Evolutionary conservation across 1,140 invertebrate genomes (phyloP).

Genomic region (Odontomachus brunneus): DNA sequence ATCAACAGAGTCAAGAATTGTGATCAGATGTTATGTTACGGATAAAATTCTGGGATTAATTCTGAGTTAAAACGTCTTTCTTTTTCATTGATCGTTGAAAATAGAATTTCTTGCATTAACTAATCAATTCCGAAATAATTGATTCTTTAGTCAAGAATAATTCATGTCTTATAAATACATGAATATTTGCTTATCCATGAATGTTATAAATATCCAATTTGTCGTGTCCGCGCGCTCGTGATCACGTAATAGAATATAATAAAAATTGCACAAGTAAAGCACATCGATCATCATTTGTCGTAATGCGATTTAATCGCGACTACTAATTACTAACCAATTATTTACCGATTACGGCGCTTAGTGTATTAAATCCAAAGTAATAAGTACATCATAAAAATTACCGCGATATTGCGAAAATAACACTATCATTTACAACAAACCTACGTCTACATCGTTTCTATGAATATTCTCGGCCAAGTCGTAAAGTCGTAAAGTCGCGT

Average conservation of each 20-base stretch:
- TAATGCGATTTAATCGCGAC: neutral
- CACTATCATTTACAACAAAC: conserved; percentile 14
- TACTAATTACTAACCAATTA: neutral
- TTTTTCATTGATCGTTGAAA: neutral
- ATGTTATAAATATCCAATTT: neutral
- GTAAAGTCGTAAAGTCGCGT: conserved; percentile 16
- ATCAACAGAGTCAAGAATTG: conserved; percentile 9
- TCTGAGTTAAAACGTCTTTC: conserved; percentile 12
- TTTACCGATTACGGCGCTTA: conserved; percentile 13
- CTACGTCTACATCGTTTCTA: conserved; percentile 36
- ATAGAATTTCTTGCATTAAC: conserved; percentile 8
- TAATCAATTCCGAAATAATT: neutral
- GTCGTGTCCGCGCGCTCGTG: neutral
- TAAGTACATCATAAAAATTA: conserved; percentile 16
- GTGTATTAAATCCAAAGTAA: conserved; percentile 25
- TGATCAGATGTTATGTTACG: neutral
- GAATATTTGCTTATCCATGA: neutral
- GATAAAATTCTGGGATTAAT: neutral
- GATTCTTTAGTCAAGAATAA: neutral
- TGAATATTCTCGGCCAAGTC: conserved; percentile 13
- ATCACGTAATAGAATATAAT: neutral
- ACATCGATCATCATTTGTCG: neutral
- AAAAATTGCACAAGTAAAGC: conserved; percentile 10
- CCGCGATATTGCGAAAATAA: conserved; percentile 24
- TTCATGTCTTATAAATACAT: conserved; percentile 23